Percentiles rank a stretch among this genome's conserved stretches.
These are phyloP conservation scores for Scophthalmus maximus DNA, from an alignment of 2,113 vertebrate species.

Conservation along the genomic window DNA sequence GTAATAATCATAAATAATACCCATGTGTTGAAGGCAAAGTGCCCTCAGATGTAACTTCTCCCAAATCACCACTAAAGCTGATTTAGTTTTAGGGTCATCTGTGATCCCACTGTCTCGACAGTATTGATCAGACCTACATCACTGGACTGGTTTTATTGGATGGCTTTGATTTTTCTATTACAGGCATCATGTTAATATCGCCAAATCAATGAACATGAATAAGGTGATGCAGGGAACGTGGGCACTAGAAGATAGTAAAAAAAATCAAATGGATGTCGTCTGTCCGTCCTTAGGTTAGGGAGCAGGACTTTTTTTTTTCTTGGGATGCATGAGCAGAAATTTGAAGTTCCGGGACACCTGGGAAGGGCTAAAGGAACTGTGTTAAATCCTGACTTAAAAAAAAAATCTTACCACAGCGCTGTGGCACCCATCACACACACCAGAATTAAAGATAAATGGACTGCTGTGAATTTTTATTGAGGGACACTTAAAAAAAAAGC, in stretches of 20 bases:
- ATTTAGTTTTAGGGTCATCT: slow-evolving; percentile 53
- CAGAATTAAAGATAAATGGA: slow-evolving; percentile 66
- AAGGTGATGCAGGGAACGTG: slow-evolving; percentile 40
- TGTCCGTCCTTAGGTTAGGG: neutral
- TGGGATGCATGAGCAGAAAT: slow-evolving; percentile 7
- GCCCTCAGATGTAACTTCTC: slow-evolving; percentile 53
- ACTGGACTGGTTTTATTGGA: slow-evolving; percentile 59
- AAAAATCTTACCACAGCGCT: neutral
- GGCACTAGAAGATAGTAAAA: slow-evolving; percentile 24
- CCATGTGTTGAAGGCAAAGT: slow-evolving; percentile 43
- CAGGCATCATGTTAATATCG: slow-evolving; percentile 53
- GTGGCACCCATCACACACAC: slow-evolving; percentile 51
- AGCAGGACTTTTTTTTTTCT: neutral
- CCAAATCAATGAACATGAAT: slow-evolving; percentile 64
- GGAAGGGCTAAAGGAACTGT: slow-evolving; percentile 29
- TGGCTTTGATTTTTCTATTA: slow-evolving; percentile 63
- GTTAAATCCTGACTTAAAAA: neutral
- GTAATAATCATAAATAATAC: slow-evolving; percentile 59
- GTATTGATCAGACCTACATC: slow-evolving; percentile 72
- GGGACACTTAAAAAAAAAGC: slow-evolving; percentile 64
- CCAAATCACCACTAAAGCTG: slow-evolving; percentile 52
- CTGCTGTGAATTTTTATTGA: slow-evolving; percentile 73
- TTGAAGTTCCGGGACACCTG: slow-evolving; percentile 21
- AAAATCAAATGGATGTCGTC: slow-evolving; percentile 2
- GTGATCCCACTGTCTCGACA: slow-evolving; percentile 62